Percentiles rank a stretch among this genome's conserved stretches.
Evolutionary conservation across 2,113 vertebrate species (phyloP).

Genomic region (Tachycineta bicolor): DNA sequence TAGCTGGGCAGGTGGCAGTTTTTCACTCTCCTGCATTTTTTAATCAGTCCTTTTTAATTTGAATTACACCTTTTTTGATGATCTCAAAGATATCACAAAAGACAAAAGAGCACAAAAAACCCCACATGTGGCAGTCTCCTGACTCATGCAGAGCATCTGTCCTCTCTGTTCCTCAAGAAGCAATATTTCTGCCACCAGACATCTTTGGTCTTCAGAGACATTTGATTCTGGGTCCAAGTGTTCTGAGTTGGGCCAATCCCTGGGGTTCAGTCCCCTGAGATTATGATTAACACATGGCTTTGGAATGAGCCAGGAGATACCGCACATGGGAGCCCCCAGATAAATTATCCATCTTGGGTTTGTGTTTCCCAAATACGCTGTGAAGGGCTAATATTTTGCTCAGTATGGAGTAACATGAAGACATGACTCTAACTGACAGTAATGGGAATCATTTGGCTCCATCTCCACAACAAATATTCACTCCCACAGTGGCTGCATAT

Average conservation of each 20-base stretch:
- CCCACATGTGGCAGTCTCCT: neutral
- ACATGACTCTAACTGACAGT: slow-evolving; percentile 6
- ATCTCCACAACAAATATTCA: neutral
- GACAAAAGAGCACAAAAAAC: neutral
- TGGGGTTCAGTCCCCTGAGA: neutral
- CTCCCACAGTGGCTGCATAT: neutral
- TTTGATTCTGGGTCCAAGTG: neutral
- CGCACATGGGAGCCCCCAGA: neutral
- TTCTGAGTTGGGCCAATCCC: neutral
- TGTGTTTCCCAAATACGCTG: neutral
- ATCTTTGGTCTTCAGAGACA: neutral
- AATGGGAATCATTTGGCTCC: neutral
- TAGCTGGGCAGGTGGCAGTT: neutral
- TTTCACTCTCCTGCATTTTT: neutral
- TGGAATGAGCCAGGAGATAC: neutral
- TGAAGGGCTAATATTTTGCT: slow-evolving; percentile 6
- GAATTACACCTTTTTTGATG: neutral
- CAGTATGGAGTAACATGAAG: neutral
- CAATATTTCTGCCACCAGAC: neutral
- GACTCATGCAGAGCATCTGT: neutral
- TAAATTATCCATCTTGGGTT: neutral
- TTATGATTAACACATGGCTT: neutral
- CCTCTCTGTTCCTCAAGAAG: neutral
- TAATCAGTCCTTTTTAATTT: neutral
- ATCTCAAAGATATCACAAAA: neutral